Conservation (phyloP, 2,113 vertebrate genomes). For the Mellivora capensis region DNA sequence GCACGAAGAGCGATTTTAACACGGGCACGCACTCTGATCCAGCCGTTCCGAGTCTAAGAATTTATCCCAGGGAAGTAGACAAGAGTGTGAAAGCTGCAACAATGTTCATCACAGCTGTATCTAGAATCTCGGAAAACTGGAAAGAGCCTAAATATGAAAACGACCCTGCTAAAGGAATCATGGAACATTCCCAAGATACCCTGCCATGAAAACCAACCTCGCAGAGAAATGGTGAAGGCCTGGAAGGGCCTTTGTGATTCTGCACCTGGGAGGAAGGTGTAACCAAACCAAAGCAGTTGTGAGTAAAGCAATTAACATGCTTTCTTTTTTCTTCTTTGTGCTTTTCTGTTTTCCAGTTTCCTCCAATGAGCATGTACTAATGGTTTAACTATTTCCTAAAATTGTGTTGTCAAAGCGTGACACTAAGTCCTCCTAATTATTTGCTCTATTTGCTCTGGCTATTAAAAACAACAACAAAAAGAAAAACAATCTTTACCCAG, state of each 20-base stretch:
- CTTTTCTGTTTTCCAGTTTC: background rate
- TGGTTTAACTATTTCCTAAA: background rate
- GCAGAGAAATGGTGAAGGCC: background rate
- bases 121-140: background rate
- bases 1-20: background rate
- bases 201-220: background rate
- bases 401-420: background rate
- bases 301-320: background rate
- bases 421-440: background rate
- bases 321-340: background rate
- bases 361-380: background rate
- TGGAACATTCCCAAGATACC: background rate
- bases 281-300: background rate
- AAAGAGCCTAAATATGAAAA: background rate
- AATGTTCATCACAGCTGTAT: background rate
- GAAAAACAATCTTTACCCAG: background rate
- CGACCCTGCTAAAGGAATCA: background rate
- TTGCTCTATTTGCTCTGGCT: background rate
- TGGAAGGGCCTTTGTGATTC: background rate
- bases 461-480: background rate
- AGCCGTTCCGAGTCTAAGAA: background rate
- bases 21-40: background rate
- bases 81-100: background rate
- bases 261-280: background rate
- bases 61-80: background rate